Percentiles rank a stretch among this genome's conserved stretches.
Evolutionary conservation across 2,888 invertebrate genomes (phyloP).

Genomic region (Kuschelorhynchus macadamiae): DNA sequence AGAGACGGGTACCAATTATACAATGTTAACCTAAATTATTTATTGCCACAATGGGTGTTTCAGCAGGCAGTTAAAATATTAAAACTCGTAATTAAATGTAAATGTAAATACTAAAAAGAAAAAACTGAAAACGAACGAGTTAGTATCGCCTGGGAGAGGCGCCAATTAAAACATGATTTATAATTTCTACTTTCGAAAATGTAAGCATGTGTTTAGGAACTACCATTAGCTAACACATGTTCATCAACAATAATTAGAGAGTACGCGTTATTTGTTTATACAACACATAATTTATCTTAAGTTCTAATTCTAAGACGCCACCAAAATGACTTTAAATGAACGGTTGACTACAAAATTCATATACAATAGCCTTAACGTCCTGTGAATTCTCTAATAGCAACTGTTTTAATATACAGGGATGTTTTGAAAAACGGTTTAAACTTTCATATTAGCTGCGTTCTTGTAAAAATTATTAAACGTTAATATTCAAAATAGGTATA

Average conservation of each 20-base stretch:
- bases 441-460: too few species aligned
- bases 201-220: conserved; percentile 9
- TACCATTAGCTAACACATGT: neutral
- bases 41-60: conserved; percentile 39
- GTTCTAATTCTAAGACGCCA: too few species aligned
- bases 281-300: too few species aligned
- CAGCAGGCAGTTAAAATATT: conserved; percentile 26
- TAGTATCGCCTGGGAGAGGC: conserved; percentile 26
- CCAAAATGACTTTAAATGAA: too few species aligned
- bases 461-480: too few species aligned
- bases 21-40: conserved; percentile 28
- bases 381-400: too few species aligned
- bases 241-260: neutral
- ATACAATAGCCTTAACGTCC: too few species aligned
- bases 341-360: too few species aligned
- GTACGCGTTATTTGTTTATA: too few species aligned
- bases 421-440: too few species aligned
- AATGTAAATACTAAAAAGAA: conserved; percentile 38
- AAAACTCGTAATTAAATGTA: conserved; percentile 36
- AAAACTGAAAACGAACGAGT: conserved; percentile 26
- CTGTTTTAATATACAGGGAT: too few species aligned
- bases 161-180: conserved; percentile 41
- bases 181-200: conserved; percentile 5
- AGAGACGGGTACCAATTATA: conserved; percentile 22
- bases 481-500: too few species aligned